A percentile compares a stretch with the other conserved stretches of the same genome.
These are phyloP conservation scores for Lordiphosa fenestrarum DNA, from an alignment of 2,888 invertebrate species.

Conservation along the genomic window DNA sequence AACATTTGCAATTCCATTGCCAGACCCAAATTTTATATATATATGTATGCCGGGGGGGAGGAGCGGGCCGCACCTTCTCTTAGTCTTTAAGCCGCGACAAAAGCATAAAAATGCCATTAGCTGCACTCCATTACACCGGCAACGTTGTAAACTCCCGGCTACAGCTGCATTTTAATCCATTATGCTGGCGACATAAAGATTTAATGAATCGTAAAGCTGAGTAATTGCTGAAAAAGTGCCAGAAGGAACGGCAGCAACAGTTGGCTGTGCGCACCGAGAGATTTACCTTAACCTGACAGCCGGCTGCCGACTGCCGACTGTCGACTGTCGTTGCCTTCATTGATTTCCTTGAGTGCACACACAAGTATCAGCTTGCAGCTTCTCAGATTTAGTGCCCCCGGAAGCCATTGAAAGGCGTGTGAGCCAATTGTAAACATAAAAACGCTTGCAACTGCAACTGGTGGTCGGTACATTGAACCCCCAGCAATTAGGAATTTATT, in stretches of 20 bases:
- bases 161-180: conserved; percentile 58
- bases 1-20: conserved; percentile 47
- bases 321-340: conserved; percentile 12
- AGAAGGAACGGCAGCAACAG: conserved; percentile 46
- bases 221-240: conserved; percentile 55
- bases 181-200: conserved; percentile 60
- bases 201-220: conserved; percentile 73
- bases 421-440: conserved; percentile 49
- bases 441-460: conserved; percentile 30
- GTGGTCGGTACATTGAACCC: conserved; percentile 17
- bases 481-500: conserved; percentile 16
- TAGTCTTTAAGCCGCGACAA: conserved; percentile 26
- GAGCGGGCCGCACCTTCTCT: too few species aligned
- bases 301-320: neutral
- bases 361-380: conserved; percentile 53
- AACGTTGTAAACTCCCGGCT: conserved; percentile 14
- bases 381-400: conserved; percentile 40
- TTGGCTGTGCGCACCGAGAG: conserved; percentile 25
- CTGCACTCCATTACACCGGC: conserved; percentile 44
- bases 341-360: conserved; percentile 40
- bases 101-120: conserved; percentile 46
- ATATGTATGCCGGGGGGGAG: too few species aligned
- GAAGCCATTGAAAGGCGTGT: conserved; percentile 54
- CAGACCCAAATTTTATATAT: conserved; percentile 8
- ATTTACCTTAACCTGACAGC: conserved; percentile 3